Base-by-base conservation (phyloP, 2,113 vertebrate genomes). In the Thinocorus orbignyianus region DNA sequence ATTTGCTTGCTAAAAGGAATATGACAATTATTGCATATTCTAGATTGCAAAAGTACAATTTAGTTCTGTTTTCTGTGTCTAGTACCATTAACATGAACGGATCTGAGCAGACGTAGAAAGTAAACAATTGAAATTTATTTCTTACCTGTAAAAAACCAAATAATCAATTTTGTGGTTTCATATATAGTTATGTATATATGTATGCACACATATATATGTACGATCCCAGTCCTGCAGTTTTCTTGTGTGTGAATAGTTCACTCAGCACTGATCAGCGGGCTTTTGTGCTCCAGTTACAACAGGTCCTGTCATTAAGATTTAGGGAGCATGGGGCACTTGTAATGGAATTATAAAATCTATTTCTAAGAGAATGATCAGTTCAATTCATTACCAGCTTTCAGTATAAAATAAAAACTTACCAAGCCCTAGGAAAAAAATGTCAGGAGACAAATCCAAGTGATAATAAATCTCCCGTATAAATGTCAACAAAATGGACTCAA, bases 261-360 rank as follows among this genome's bases (percentile, higher is more conserved):
- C 54, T 77, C 35, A 39, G 58, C 30, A 12, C n/a, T 64, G 37
- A 74, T 84, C 61, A 88, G 17, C 20, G 74, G 30, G 33, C 30
- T 86, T 84, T 93, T 81, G 80, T 93, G 64, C 30, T 77, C 61
- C n/a, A 28, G 42, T 52, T 86, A 30, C 54, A 87, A 68, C 41
- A 81, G 52, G 42, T 84, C 65, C 55, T 92, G 65, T 86, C 83
- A 74, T 70, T 76, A 96, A 91, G 93, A 93, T 94, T 95, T 85
- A 96, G 48, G 48, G 86, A 66, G 13, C 37, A 42, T 20, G n/a
- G 46, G 39, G 78, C 33, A 72, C 66, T 79, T 62, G 23, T 57
- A 95, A 92, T 89, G 78, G 73, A 93, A 95, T 91, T 95, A 95
- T 95, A 95, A 91, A 91, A 89, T 92, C 91, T 95, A 62, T 87